Evolutionary conservation across 2,113 vertebrate genomes (phyloP).

Genomic region (Phaetusa simplex): DNA sequence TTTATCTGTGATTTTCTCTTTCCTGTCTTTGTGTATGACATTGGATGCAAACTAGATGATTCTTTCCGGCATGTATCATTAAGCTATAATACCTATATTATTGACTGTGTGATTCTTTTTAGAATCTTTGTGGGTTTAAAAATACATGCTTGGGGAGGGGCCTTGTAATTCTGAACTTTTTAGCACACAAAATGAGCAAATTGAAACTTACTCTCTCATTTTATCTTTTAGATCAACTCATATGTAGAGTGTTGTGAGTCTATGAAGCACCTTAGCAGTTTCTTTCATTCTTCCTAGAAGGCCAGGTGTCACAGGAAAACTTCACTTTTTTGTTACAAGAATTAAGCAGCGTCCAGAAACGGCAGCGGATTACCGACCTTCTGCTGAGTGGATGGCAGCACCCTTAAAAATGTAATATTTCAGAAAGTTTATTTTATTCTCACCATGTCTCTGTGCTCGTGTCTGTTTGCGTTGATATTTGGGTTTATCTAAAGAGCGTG

Average conservation of each 20-base stretch:
- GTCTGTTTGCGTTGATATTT: background rate
- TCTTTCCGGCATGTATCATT: background rate
- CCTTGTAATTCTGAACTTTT: background rate
- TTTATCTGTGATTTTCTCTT: background rate
- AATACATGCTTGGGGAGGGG: background rate
- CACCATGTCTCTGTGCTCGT: background rate
- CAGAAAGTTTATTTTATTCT: background rate
- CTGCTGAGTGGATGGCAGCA: slow-evolving; percentile 41
- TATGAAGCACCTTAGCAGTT: background rate
- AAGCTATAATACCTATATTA: rapidly evolving
- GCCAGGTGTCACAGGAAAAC: background rate
- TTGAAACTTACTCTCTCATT: background rate
- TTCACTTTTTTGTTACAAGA: background rate
- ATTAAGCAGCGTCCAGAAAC: background rate
- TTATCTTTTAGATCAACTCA: slow-evolving; percentile 34
- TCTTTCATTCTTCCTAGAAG: slow-evolving; percentile 16
- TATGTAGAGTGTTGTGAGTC: slow-evolving; percentile 5
- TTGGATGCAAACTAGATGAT: background rate
- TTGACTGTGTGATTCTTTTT: rapidly evolving
- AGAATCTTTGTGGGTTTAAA: background rate
- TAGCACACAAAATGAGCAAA: background rate
- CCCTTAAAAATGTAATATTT: slow-evolving; percentile 28
- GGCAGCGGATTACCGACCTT: background rate
- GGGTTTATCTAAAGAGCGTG: background rate
- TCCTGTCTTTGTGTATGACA: too few species aligned